Base-by-base conservation (phyloP, 2,113 vertebrate species). In the Vulpes vulpes region DNA sequence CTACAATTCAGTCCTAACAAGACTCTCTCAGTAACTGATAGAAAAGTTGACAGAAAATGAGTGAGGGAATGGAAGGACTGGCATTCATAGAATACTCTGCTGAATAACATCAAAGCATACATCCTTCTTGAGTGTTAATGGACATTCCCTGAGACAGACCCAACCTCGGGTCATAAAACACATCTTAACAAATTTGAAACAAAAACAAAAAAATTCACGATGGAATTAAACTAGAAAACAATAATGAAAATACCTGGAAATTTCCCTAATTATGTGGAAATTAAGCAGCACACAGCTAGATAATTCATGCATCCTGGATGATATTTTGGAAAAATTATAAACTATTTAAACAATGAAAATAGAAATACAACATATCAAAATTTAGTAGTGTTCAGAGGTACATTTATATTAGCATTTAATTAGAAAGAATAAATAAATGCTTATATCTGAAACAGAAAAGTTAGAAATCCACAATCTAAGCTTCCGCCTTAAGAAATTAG, bases 291-390 rank as follows among this genome's bases (percentile, higher is more conserved):
- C 4, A 62, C 11, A 74, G 57, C 5, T 57, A 80, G 60, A 62
- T 19, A 51, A 64, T 1, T 27, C 7, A 35, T 12, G 9, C 35
- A 19, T 17, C 12, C 11, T 53, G 76, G 8, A 96, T 20, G 30
- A 11, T 38, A 4, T 51, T 62, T 76, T 62, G 87, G 76, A 69
- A 92, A 95, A 69, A 84, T 5, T 55, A 12, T 14, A 94, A 84
- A 43, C 88, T 57, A 38, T 57, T n/a, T 69, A 10, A 89, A 90
- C n/a, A 85, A 55, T 86, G 57, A 86, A 96, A 81, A 88, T 81
- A 80, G 92, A 80, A 94, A 82, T 64, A 65, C 3, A 89, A 27
- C 6, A 25, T 64, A 30, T 60, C 12, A 78, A 82, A 87, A 65
- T 25, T 30, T 83, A 57, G n/a, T 16, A 62, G 27, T 69, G 76